Conservation (phyloP, 1,140 invertebrate species). For the Procambarus clarkii region DNA sequence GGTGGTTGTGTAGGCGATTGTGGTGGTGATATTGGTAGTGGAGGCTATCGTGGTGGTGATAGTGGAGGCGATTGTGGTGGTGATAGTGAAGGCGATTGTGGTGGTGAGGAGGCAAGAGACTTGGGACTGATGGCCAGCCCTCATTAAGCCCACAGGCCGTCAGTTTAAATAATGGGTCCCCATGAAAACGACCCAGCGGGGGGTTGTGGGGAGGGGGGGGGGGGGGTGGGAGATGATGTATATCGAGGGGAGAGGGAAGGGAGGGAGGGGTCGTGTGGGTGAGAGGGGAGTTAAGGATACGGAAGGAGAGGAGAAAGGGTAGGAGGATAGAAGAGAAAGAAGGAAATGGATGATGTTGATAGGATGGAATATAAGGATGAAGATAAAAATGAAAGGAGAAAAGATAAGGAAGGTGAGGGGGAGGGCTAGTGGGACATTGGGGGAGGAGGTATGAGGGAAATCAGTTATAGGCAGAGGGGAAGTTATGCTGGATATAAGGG, state of each 20-base stretch:
- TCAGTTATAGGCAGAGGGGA: no score
- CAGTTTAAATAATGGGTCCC: constrained; percentile 67
- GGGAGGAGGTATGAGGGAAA: no score
- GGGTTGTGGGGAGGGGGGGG: not conserved
- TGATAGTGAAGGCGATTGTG: not conserved
- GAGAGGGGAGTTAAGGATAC: not conserved
- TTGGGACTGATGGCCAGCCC: constrained; percentile 55
- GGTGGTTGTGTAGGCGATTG: no score
- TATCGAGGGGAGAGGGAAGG: not conserved
- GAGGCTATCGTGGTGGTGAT: no score
- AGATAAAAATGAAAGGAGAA: not conserved
- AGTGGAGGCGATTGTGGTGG: no score
- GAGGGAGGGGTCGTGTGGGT: not conserved
- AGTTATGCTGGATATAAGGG: no score
- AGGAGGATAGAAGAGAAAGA: not conserved
- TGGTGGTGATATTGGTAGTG: no score
- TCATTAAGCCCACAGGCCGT: constrained; percentile 66
- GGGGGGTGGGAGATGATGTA: constrained; percentile 6
- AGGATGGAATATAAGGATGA: no score
- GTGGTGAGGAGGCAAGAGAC: constrained; percentile 31
- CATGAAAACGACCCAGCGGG: constrained; percentile 64
- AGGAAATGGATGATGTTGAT: constrained; percentile 3
- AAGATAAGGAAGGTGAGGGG: not conserved
- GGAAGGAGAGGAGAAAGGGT: not conserved
- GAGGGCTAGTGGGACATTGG: no score